A percentile compares a stretch with the other conserved stretches of the same genome.
These are phyloP conservation scores for Barbus barbus DNA, from an alignment of 2,113 vertebrate species.

Conservation along the genomic window DNA sequence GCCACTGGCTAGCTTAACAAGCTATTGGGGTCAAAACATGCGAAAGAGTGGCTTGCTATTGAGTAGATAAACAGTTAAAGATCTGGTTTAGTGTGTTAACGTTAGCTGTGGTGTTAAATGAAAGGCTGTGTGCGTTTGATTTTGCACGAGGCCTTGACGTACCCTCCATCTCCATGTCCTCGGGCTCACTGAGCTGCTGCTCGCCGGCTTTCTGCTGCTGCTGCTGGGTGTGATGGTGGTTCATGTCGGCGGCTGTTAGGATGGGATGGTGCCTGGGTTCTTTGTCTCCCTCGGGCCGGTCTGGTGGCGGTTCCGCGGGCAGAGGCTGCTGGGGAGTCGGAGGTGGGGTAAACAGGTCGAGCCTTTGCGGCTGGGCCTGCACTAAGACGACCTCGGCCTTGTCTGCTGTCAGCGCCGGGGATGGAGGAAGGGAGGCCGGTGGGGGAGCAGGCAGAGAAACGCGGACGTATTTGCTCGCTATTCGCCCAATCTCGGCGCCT, in stretches of 20 bases:
- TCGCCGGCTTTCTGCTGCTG: slow-evolving; percentile 95
- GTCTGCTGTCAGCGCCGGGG: slow-evolving; percentile 83
- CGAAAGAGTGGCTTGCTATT: neutral
- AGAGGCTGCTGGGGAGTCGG: slow-evolving; percentile 76
- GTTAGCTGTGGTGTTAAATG: neutral
- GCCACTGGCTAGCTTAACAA: slow-evolving; percentile 9
- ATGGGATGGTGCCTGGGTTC: slow-evolving; percentile 70
- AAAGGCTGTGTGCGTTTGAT: neutral
- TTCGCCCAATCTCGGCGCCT: slow-evolving; percentile 98
- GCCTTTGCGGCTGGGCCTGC: slow-evolving; percentile 85
- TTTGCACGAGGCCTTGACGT: slow-evolving; percentile 49
- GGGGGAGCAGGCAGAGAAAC: slow-evolving; percentile 94
- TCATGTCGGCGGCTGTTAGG: slow-evolving; percentile 81
- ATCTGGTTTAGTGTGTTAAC: neutral
- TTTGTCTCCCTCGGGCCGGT: slow-evolving; percentile 76
- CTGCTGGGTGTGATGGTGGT: slow-evolving; percentile 87
- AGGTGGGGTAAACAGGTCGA: slow-evolving; percentile 78
- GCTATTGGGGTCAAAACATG: slow-evolving; percentile 44
- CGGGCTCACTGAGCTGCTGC: slow-evolving; percentile 98
- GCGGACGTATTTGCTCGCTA: slow-evolving; percentile 99
- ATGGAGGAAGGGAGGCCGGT: slow-evolving; percentile 84
- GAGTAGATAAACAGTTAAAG: neutral
- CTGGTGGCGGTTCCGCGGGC: slow-evolving; percentile 72
- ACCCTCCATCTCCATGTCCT: slow-evolving; percentile 99
- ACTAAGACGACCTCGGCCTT: slow-evolving; percentile 84